These are phyloP conservation scores for Mayetiola destructor DNA, from an alignment of 2,888 invertebrate genomes.

Conservation along the genomic window DNA sequence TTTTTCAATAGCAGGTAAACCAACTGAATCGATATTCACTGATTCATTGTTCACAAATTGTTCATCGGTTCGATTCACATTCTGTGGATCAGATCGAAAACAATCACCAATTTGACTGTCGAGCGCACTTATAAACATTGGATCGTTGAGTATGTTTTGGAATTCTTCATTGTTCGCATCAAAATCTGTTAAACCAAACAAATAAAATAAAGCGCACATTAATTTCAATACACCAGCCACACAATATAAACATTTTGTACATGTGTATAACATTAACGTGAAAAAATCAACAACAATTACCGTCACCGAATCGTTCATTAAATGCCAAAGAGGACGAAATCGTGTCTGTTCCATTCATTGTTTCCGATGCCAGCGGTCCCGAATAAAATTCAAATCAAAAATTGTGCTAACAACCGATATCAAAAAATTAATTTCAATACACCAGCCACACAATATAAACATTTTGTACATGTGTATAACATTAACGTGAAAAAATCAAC, in stretches of 20 bases:
- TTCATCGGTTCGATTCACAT: not conserved
- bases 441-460: no score
- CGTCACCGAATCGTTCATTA: not conserved
- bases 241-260: no score
- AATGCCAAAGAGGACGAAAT: not conserved
- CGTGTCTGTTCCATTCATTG: not conserved
- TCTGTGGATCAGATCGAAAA: not conserved
- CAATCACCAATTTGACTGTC: not conserved
- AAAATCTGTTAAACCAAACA: not conserved
- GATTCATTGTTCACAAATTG: not conserved
- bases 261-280: not conserved
- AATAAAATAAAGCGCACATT: not conserved
- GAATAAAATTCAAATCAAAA: no score
- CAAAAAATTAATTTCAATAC: not conserved
- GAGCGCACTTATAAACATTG: not conserved
- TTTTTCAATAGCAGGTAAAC: conserved; percentile 3
- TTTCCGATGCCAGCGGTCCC: conserved; percentile 5
- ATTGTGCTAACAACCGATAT: not conserved
- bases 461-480: no score
- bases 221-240: not conserved
- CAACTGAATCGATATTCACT: not conserved
- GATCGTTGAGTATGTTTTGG: not conserved
- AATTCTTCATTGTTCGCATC: not conserved
- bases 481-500: not conserved
- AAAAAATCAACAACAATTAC: not conserved